Evolutionary conservation across 2,888 invertebrate species (phyloP), one percentile per base, ranked within the genome.

Genomic region (Erynnis tages): DNA sequence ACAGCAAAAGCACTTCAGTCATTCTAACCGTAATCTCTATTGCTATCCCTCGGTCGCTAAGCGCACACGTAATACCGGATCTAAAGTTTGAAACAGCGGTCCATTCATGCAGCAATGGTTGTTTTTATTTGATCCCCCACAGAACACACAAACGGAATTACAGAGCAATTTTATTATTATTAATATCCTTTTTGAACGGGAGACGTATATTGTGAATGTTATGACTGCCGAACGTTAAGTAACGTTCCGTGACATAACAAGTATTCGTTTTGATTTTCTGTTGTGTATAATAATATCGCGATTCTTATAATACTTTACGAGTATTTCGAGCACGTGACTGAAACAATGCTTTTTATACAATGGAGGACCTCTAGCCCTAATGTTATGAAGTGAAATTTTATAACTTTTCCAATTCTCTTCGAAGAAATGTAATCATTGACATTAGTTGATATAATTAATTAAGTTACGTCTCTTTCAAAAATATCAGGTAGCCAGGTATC

Each of bases 31-130:
- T n/a, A 45, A 45, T 50, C 27, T 38, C 45, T 50, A 45, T 55
- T 25, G 45, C 40, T 41, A 34, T 40, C 37, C 19, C n/a, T 23
- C 30, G 11, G 59, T 61, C 43, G 54, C 63, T 43, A 72, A 65
- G 34, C 30, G 8, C 55, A 65, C 63, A 75, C 72, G 67, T 78
- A 82, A 76, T 82, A 69, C 58, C 55, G 53, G 65, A 54, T 50
- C 57, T 44, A 56, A 65, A 66, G 66, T 65, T 63, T 68, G 63
- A 64, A 79, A 87, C 86, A 87, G 77, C 70, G 76, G 63, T 58
- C 80, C 81, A 85, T 86, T 87, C 77, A 87, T 82, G 79, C 79
- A 71, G 72, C 66, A 72, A 79, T 69, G 61, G 62, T 68, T 81
- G 79, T 80, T 85, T 86, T 83, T 82, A 82, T 81, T 79, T 73